Evolutionary conservation across 2,113 vertebrate species (phyloP), one percentile per base, ranked within the genome.

Genomic region (Oreochromis niloticus): DNA sequence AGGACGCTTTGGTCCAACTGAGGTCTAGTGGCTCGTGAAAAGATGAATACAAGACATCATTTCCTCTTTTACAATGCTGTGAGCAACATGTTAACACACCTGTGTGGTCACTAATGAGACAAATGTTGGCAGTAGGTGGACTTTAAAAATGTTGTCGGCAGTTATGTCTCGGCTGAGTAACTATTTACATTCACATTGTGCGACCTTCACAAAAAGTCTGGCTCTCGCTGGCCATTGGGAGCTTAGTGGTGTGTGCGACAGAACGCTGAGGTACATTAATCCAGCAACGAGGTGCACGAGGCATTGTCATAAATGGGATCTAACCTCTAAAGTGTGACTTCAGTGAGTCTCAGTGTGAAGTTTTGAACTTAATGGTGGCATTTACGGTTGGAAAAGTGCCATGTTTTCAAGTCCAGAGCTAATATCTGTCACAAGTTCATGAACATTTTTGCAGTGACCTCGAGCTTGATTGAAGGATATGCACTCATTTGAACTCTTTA

Each of bases 251-350:
- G 92, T 93, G 93, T 94, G 90, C 46, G 9, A 80, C 19, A 78
- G 89, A 91, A 91, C 48, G 88, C 17, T 1, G 79, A 82, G 93
- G 88, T 81, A 89, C 93, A 93, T 95, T 94, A 93, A 94, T 89
- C 90, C 91, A 32, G 71, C 90, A 89, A 91, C 71, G 81, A 93
- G 92, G 81, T 87, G 84, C 91, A 87, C 6, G 59, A 22, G 34
- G 88, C 83, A 24, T 85, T 50, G 88, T 89, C 90, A 75, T 92
- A 87, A 94, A 95, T 50, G 81, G 85, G 86, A 32, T 63, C 68
- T 66, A 85, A 73, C 86, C 89, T 80, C 83, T 46, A 81, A 59
- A 66, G 88, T 80, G 84, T 73, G 87, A 92, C 90, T 85, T 30
- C 34, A 39, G 3, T 7, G 82, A 56, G 84, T 55, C 79, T 87